A percentile compares a stretch with the other conserved stretches of the same genome.
Conservation (phyloP, 1,140 invertebrate species). For the Limonius californicus region DNA sequence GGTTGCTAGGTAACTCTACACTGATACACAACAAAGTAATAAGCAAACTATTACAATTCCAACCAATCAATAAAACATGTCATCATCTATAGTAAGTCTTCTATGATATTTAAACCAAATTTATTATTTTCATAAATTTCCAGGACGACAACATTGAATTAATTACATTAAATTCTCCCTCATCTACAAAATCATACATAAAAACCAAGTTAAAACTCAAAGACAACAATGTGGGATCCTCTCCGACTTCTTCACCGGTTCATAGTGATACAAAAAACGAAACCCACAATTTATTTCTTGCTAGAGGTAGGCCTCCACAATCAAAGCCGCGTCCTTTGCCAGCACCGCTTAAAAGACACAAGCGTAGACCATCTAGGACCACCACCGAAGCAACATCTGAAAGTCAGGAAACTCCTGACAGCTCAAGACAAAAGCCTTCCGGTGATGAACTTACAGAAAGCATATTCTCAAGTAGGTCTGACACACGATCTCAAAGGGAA, state of each 20-base stretch:
- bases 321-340: conserved; percentile 13
- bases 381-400: background rate
- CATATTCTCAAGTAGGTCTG: conserved; percentile 11
- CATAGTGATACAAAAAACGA: too few relatives aligned
- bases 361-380: background rate
- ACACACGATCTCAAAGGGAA: conserved; percentile 25
- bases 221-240: background rate
- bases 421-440: conserved; percentile 4
- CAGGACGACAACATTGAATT: conserved; percentile 9
- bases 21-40: background rate
- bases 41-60: background rate
- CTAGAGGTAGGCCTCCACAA: background rate
- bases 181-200: background rate
- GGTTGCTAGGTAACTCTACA: background rate
- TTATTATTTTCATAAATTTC: background rate
- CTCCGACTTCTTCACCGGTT: background rate
- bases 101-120: too few relatives aligned
- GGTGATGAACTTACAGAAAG: conserved; percentile 16
- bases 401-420: conserved; percentile 17
- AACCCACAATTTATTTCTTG: too few relatives aligned
- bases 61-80: conserved; percentile 3
- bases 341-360: conserved; percentile 15
- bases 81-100: background rate
- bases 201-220: background rate
- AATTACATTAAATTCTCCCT: background rate